Conservation (phyloP, 2,797 vertebrate species). For the Lerista edwardsae region DNA sequence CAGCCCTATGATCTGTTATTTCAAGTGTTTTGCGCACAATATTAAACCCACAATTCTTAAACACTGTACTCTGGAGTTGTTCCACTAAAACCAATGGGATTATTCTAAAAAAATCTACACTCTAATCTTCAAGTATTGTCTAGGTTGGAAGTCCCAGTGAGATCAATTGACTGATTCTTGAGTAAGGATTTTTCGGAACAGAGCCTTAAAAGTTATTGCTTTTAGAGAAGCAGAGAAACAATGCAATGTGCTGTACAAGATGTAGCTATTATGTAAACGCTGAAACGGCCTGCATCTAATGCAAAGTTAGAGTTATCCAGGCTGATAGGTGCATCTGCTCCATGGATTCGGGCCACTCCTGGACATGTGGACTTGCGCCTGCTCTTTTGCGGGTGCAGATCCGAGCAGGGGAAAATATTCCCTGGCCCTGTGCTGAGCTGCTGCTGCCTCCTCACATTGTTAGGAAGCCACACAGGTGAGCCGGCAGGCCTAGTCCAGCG, state of each 20-base stretch:
- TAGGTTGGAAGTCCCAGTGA: not conserved
- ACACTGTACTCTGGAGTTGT: not conserved
- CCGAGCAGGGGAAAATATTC: too few species aligned
- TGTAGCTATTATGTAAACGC: too few species aligned
- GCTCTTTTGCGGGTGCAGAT: too few species aligned
- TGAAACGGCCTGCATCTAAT: too few species aligned
- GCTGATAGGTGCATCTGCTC: too few species aligned
- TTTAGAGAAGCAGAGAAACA: not conserved
- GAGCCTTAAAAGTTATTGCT: not conserved
- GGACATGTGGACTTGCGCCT: too few species aligned
- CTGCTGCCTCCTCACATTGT: too few species aligned
- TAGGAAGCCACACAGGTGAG: too few species aligned
- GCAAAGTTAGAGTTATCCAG: too few species aligned
- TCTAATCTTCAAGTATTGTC: not conserved
- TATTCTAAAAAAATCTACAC: not conserved
- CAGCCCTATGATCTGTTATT: not conserved
- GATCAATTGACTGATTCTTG: not conserved
- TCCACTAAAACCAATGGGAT: not conserved
- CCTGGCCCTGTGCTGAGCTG: too few species aligned
- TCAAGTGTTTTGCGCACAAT: not conserved
- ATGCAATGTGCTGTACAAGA: not conserved
- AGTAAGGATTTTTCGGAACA: not conserved
- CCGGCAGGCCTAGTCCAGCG: too few species aligned
- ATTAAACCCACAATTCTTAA: not conserved
- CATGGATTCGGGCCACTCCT: too few species aligned